Conservation (phyloP, 2,888 invertebrate species). For the Spatulosminthurus flaviceps region DNA sequence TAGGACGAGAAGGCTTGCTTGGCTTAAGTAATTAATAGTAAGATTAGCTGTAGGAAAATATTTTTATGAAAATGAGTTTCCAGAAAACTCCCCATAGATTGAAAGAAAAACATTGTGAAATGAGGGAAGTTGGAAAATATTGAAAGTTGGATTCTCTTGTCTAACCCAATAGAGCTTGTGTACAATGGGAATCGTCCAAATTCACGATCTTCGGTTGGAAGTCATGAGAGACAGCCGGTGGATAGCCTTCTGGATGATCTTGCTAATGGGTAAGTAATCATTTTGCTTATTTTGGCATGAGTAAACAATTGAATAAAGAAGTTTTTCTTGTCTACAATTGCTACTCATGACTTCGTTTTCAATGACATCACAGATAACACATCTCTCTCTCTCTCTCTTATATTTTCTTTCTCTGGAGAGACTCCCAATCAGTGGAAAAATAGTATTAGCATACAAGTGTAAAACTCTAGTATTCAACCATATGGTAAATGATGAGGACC, state of each 20-base stretch:
- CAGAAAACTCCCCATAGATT: too few relatives aligned
- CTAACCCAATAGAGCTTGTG: conserved; percentile 57
- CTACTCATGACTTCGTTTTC: neutral
- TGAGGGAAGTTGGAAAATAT: neutral
- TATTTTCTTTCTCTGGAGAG: neutral
- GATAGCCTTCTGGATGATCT: conserved; percentile 90
- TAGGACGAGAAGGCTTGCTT: too few relatives aligned
- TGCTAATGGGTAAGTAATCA: conserved; percentile 76
- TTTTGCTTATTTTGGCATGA: conserved; percentile 38
- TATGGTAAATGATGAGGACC: too few relatives aligned
- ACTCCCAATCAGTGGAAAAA: too few relatives aligned
- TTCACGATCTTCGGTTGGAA: conserved; percentile 62
- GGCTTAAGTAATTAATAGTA: too few relatives aligned
- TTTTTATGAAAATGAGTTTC: too few relatives aligned
- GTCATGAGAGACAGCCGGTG: conserved; percentile 75
- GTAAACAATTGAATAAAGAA: conserved; percentile 35
- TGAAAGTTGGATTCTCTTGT: conserved; percentile 10
- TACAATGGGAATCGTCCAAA: conserved; percentile 63
- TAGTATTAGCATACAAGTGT: neutral
- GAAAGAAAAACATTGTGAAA: neutral
- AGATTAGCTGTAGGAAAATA: too few relatives aligned
- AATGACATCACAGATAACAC: neutral
- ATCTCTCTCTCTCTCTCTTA: neutral
- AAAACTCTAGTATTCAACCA: neutral
- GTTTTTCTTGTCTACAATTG: neutral